Evolutionary conservation across 2,113 vertebrate genomes (phyloP).

Genomic region (Ciconia boyciana): DNA sequence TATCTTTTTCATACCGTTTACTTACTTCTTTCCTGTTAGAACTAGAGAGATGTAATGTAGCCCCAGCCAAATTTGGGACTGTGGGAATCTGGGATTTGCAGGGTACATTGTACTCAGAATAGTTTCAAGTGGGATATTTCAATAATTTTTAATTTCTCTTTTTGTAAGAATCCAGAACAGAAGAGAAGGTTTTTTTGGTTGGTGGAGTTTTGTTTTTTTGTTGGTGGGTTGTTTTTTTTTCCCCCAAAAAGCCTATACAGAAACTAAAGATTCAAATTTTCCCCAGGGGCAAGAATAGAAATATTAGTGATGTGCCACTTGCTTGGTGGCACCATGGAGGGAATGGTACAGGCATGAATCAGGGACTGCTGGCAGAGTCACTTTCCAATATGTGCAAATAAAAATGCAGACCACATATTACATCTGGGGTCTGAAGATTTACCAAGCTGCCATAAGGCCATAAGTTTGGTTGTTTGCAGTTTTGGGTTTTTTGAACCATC

Average conservation of each 20-base stretch:
- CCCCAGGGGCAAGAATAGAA: not conserved
- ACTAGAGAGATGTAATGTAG: not conserved
- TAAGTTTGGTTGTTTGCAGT: conserved; percentile 58
- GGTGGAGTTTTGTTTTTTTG: not conserved
- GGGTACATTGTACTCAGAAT: not conserved
- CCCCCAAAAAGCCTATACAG: not conserved
- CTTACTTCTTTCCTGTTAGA: not conserved
- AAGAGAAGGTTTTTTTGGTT: not conserved
- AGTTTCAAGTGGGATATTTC: not conserved
- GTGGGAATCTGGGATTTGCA: not conserved
- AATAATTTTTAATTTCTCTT: not conserved
- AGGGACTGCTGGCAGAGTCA: conserved; percentile 36
- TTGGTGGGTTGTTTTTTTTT: not conserved
- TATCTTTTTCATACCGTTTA: not conserved
- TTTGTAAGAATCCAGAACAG: not conserved
- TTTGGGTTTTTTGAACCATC: conserved; percentile 20
- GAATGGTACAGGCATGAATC: conserved; percentile 42
- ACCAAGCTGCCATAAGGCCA: conserved; percentile 61
- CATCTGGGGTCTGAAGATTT: conserved; percentile 66
- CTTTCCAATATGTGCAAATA: conserved; percentile 59
- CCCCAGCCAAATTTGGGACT: not conserved
- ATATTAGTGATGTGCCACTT: conserved; percentile 42
- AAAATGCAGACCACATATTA: conserved; percentile 51
- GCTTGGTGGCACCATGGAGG: conserved; percentile 38
- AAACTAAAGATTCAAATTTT: not conserved